Evolutionary conservation across 1,140 invertebrate species (phyloP), one percentile per base, ranked within the genome.

Genomic region (Nasonia vitripennis): DNA sequence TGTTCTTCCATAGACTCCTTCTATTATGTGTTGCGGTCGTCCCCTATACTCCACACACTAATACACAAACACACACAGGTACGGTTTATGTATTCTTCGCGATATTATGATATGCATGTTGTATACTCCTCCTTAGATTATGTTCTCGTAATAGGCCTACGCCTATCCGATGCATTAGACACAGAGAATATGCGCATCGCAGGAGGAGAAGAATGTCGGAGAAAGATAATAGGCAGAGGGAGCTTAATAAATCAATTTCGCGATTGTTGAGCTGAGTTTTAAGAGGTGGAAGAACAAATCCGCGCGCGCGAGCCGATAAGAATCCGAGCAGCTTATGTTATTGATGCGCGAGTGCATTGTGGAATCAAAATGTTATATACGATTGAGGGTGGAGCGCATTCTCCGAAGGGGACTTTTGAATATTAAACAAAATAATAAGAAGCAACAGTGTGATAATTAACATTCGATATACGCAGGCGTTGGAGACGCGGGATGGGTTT

Each of bases 361-460:
- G 2, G 55, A 75, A 74, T 82, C 48, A 82, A 75, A 75, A 68
- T 68, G 17, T 37, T 37, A 37, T 37, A 37, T 37, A 37, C 1
- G 6, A 67, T 27, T 27, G 10, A 77, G n/a, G 37, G n/a, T 68
- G 34, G 20, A 77, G 51, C 14, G 11, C 55, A 68, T 71, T 82
- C 55, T 14, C 7, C 51, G 71, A 11, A 23, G 70, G 70, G 34
- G 23, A 31, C 27, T 17, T 23, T 14, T 2, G 10, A 20, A 27
- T 27, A 27, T 27, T 27, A 27, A 27, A 27, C 27, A 27, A 11
- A 45, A 45, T 45, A 27, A 67, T 41, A 78, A 70, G 11, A 71
- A 84, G 75, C 62, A 85, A n/a, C 67, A 85, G 45, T 80, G 48
- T 80, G 70, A 85, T 80, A 74, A n/a, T 17, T 74, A 84, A 48